phyloP scores from a whole-genome alignment of 2,797 vertebrate genomes.

The Lagorchestes hirsutus region DNA sequence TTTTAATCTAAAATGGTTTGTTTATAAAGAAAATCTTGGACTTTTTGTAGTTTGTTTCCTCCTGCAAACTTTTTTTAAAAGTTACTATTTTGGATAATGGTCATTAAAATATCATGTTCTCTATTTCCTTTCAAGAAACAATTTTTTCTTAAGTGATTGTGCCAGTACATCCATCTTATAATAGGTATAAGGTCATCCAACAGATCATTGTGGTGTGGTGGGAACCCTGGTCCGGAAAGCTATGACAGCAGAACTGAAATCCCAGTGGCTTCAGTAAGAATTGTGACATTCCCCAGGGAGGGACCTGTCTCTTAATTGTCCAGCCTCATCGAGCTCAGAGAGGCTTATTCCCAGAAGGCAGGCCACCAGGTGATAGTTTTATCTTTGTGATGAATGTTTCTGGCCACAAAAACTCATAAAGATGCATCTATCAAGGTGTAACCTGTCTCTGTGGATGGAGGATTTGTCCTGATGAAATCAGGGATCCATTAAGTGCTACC shows the following conservation, averaged over 20 bases:
- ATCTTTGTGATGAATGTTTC: not conserved
- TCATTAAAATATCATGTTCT: not conserved
- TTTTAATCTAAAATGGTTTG: not conserved
- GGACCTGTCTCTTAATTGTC: not conserved
- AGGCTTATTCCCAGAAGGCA: not conserved
- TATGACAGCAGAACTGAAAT: not conserved
- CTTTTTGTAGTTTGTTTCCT: not conserved
- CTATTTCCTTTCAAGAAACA: not conserved
- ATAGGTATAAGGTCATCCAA: not conserved
- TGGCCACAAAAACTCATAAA: not conserved
- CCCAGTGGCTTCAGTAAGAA: not conserved
- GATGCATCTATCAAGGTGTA: not conserved
- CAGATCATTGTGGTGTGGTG: not conserved
- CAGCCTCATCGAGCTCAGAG: not conserved
- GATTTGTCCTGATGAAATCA: not conserved
- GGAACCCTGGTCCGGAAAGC: not conserved
- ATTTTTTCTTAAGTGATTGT: not conserved
- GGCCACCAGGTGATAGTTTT: not conserved
- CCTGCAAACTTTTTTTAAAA: not conserved
- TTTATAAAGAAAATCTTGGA: not conserved
- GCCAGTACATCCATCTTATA: not conserved
- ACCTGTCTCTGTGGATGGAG: not conserved
- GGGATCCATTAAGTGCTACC: not conserved
- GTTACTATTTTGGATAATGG: not conserved
- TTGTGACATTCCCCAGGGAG: not conserved